Evolutionary conservation across 2,888 invertebrate genomes (phyloP).

Genomic region (Perizoma flavofasciatum): DNA sequence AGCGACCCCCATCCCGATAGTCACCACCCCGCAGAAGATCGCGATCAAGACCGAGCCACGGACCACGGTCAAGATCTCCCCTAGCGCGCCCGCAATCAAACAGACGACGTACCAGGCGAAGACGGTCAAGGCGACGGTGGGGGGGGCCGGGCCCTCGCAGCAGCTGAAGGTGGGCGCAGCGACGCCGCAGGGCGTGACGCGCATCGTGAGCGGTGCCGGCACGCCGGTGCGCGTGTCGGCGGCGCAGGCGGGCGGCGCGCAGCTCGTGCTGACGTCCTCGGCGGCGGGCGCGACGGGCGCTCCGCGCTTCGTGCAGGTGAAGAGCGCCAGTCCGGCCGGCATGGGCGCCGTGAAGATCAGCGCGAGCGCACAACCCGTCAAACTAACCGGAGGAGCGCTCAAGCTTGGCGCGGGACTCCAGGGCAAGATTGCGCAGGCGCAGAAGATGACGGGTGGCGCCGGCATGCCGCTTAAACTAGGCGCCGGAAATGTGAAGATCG

Average conservation of each 20-base stretch:
- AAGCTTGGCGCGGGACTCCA: constrained; percentile 70
- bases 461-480: constrained; percentile 70
- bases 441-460: constrained; percentile 61
- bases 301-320: constrained; percentile 75
- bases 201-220: constrained; percentile 71
- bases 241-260: constrained; percentile 62
- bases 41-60: constrained; percentile 65
- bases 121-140: constrained; percentile 62
- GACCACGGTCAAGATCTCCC: constrained; percentile 67
- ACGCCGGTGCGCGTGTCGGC: constrained; percentile 73
- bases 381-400: constrained; percentile 69
- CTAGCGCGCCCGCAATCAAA: constrained; percentile 67
- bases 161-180: constrained; percentile 75
- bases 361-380: constrained; percentile 62
- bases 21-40: constrained; percentile 70
- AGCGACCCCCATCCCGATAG: constrained; percentile 54
- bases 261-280: constrained; percentile 66
- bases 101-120: constrained; percentile 65
- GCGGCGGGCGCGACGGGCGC: constrained; percentile 57
- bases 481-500: constrained; percentile 76
- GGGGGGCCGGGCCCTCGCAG: constrained; percentile 67
- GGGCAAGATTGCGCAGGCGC: constrained; percentile 66
- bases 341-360: constrained; percentile 69
- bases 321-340: constrained; percentile 66
- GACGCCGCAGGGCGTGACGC: constrained; percentile 72